Evolutionary conservation across 2,888 invertebrate genomes (phyloP).

Genomic region (Thera obeliscata): DNA sequence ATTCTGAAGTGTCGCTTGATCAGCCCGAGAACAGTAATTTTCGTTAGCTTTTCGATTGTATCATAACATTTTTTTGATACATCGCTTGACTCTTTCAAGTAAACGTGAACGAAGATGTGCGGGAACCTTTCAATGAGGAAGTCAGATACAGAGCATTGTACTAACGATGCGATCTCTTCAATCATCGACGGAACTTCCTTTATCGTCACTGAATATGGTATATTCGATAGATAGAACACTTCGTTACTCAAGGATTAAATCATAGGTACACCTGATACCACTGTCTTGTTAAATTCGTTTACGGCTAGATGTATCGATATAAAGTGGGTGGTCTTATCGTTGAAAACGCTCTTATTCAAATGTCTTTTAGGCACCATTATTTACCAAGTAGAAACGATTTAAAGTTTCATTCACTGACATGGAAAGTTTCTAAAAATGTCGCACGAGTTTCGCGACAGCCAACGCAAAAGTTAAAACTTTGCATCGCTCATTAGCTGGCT

Average conservation of each 20-base stretch:
- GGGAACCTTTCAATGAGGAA: conserved; percentile 87
- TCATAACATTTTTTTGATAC: conserved; percentile 85
- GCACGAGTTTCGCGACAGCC: conserved; percentile 7
- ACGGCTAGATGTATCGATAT: no score
- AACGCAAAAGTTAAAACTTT: conserved; percentile 19
- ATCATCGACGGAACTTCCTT: conserved; percentile 85
- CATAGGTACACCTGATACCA: no score
- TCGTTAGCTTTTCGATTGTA: conserved; percentile 86
- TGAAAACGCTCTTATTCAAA: no score
- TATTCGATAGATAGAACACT: conserved; percentile 25
- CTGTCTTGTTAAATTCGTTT: no score
- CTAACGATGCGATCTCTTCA: conserved; percentile 85
- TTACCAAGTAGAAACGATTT: neutral
- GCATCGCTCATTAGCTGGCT: conserved; percentile 25
- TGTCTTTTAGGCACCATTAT: neutral
- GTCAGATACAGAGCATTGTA: conserved; percentile 84
- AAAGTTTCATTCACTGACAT: neutral
- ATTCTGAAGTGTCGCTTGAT: conserved; percentile 87
- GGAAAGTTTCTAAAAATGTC: neutral
- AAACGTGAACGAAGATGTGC: conserved; percentile 88
- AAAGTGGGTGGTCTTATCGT: no score
- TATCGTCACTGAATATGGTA: conserved; percentile 83
- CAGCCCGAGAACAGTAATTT: conserved; percentile 81
- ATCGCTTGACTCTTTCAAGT: conserved; percentile 85
- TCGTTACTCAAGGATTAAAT: no score